Percentiles rank a stretch among this genome's conserved stretches.
phyloP scores from a whole-genome alignment of 2,113 vertebrate species.

The Herpailurus yagouaroundi region DNA sequence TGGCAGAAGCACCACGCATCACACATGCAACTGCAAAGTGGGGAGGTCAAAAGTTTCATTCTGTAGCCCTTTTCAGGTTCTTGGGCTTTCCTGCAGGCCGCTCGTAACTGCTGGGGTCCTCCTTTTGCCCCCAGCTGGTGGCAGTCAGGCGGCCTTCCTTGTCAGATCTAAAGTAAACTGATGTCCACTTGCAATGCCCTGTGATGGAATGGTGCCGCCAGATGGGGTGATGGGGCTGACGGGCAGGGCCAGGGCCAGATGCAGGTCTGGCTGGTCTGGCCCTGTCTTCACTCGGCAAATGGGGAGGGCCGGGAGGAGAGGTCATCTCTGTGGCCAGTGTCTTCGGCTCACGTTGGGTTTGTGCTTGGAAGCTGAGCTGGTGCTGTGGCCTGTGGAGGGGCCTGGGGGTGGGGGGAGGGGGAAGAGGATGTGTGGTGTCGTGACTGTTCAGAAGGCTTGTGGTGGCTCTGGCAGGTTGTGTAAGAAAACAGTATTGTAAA shows the following conservation, averaged over 20 bases:
- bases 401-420: not conserved
- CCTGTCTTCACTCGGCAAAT: not conserved
- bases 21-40: fast-evolving
- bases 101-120: not conserved
- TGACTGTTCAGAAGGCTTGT: not conserved
- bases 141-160: not conserved
- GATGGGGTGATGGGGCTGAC: not conserved
- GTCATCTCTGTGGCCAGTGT: not conserved
- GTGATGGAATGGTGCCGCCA: not conserved
- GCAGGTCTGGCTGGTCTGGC: not conserved
- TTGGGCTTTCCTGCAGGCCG: not conserved
- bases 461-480: not conserved
- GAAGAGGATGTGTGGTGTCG: not conserved
- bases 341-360: not conserved
- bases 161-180: constrained; percentile 13
- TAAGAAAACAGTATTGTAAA: not conserved
- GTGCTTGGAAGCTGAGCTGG: not conserved
- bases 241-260: not conserved
- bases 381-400: not conserved
- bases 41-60: not conserved
- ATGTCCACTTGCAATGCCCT: not conserved
- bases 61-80: not conserved
- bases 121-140: not conserved
- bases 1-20: not conserved
- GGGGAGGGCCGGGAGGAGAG: not conserved